Conservation (phyloP, 2,797 vertebrate genomes). For the Coregonus suidteri region DNA sequence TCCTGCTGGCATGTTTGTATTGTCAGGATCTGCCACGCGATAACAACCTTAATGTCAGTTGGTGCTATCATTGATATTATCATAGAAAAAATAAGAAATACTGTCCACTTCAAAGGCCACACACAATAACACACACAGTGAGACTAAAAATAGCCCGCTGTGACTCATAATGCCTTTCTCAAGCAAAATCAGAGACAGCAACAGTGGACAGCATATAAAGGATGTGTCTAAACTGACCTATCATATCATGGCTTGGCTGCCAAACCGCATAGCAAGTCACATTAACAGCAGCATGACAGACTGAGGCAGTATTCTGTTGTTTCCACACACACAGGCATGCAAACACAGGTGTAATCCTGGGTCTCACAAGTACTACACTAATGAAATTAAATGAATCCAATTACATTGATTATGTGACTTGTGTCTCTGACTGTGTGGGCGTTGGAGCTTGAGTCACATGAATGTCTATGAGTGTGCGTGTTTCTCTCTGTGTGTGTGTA, state of each 20-base stretch:
- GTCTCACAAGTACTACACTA: background rate
- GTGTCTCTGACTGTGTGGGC: conserved; percentile 13
- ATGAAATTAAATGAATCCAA: background rate
- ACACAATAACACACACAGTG: conserved; percentile 5
- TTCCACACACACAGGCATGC: conserved; percentile 7
- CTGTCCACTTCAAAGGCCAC: background rate
- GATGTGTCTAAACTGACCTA: background rate
- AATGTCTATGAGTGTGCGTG: too few species aligned
- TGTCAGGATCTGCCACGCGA: conserved; percentile 18
- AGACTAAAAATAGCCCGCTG: conserved; percentile 5
- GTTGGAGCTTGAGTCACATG: too few species aligned
- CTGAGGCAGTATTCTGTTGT: background rate
- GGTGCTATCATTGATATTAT: conserved; percentile 15
- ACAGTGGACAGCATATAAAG: background rate
- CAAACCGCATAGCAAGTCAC: conserved; percentile 20
- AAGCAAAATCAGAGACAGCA: background rate
- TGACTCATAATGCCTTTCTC: background rate
- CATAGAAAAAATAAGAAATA: background rate
- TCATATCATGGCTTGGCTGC: conserved; percentile 1
- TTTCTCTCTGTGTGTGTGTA: background rate
- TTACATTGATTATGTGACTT: background rate
- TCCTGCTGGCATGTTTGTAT: background rate
- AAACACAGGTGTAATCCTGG: background rate
- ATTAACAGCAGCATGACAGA: conserved; percentile 11
- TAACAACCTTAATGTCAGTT: conserved; percentile 10